A percentile compares a stretch with the other conserved stretches of the same genome.
phyloP scores from a whole-genome alignment of 2,888 invertebrate genomes.

The Phasia obesa region DNA sequence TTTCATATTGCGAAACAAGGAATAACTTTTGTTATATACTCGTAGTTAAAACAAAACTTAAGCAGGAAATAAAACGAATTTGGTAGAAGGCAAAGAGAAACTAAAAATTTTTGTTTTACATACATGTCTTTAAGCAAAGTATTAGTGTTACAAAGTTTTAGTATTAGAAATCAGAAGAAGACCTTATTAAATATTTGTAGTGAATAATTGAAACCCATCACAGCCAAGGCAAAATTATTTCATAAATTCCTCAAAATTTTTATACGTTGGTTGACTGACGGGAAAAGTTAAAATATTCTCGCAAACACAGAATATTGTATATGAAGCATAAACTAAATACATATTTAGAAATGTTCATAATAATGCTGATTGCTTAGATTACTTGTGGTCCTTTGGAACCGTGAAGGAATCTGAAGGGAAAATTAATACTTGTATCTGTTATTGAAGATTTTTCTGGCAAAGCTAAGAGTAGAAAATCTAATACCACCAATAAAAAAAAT shows the following conservation, averaged over 20 bases:
- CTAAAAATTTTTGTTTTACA: too few species aligned
- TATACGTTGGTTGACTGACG: background rate
- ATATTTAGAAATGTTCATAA: background rate
- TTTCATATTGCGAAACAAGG: background rate
- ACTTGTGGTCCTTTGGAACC: background rate
- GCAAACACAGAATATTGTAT: background rate
- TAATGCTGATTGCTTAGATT: background rate
- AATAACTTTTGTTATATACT: background rate
- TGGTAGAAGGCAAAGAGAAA: too few species aligned
- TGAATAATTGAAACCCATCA: conserved; percentile 48
- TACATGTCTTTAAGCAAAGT: too few species aligned
- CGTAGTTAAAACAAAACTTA: background rate
- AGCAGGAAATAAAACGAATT: background rate
- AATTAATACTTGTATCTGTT: background rate
- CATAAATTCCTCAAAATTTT: conserved; percentile 4
- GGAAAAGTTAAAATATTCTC: background rate
- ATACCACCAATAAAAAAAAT: background rate
- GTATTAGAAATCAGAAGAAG: background rate
- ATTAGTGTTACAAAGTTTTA: too few species aligned
- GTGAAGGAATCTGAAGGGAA: background rate
- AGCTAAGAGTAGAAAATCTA: background rate
- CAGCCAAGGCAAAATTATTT: conserved; percentile 23
- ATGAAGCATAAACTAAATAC: background rate
- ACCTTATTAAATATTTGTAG: conserved; percentile 43
- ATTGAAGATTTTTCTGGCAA: background rate